Percentiles rank a stretch among this genome's conserved stretches.
Conservation (phyloP, 2,888 invertebrate genomes). For the Clitarchus hookeri region DNA sequence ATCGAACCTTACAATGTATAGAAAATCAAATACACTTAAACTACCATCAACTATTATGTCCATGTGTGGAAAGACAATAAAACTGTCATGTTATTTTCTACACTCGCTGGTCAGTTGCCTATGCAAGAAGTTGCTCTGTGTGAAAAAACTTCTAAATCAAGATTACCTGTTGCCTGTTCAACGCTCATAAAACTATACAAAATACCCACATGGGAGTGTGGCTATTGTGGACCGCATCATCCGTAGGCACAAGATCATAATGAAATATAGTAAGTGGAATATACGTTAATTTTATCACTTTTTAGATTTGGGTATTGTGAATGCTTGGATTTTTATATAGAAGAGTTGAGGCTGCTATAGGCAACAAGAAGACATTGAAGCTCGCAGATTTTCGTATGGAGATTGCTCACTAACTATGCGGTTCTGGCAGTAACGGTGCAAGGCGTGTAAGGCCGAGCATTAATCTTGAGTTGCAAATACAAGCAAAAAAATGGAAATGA, state of each 20-base stretch:
- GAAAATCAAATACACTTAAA: no score
- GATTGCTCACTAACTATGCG: conserved; percentile 18
- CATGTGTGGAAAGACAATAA: conserved; percentile 43
- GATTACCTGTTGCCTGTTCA: conserved; percentile 10
- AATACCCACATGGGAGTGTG: not conserved
- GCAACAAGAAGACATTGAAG: not conserved
- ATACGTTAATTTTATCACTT: conserved; percentile 39
- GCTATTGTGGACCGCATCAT: conserved; percentile 10
- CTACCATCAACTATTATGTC: no score
- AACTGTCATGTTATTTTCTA: conserved; percentile 44
- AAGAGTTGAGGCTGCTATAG: conserved; percentile 16
- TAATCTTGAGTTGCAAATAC: conserved; percentile 2
- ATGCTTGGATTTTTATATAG: not conserved
- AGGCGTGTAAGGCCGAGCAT: conserved; percentile 21
- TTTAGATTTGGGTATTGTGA: conserved; percentile 23
- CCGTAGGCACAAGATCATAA: conserved; percentile 2
- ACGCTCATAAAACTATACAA: not conserved
- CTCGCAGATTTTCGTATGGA: conserved; percentile 22
- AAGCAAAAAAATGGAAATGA: no score
- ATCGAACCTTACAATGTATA: no score
- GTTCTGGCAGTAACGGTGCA: not conserved
- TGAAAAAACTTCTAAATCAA: not conserved
- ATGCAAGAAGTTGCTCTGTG: not conserved
- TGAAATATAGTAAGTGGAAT: conserved; percentile 12
- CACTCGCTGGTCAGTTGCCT: conserved; percentile 37